Evolutionary conservation across 2,113 vertebrate genomes (phyloP).

Genomic region (Lamprotornis superbus): DNA sequence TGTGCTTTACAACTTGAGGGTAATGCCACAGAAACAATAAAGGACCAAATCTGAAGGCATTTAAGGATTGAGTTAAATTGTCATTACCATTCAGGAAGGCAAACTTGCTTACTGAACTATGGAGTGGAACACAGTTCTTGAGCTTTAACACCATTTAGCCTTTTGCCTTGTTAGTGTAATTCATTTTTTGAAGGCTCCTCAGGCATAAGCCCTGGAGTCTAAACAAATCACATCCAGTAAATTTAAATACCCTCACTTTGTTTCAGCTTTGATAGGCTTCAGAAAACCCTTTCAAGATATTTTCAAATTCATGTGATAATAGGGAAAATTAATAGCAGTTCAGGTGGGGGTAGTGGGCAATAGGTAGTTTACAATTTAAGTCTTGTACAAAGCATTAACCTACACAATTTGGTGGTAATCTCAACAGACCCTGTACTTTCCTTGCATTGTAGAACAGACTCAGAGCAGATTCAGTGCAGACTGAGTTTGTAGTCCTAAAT

Average conservation of each 20-base stretch:
- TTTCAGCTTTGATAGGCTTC: neutral
- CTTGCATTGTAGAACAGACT: neutral
- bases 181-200: neutral
- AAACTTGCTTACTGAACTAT: neutral
- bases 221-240: neutral
- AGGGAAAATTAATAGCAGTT: neutral
- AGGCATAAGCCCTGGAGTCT: neutral
- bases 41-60: neutral
- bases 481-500: neutral
- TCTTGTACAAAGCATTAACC: neutral
- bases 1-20: neutral
- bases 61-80: neutral
- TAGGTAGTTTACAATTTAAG: neutral
- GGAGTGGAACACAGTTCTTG: neutral
- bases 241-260: neutral
- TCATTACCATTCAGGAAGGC: neutral
- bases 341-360: neutral
- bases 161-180: neutral
- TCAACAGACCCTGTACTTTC: neutral
- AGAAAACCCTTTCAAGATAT: neutral
- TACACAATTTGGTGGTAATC: neutral
- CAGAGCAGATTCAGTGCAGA: neutral
- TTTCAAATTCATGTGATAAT: neutral
- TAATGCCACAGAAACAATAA: neutral
- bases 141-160: neutral